A percentile compares a stretch with the other conserved stretches of the same genome.
Conservation (phyloP, 2,113 vertebrate species). For the Axis porcinus region DNA sequence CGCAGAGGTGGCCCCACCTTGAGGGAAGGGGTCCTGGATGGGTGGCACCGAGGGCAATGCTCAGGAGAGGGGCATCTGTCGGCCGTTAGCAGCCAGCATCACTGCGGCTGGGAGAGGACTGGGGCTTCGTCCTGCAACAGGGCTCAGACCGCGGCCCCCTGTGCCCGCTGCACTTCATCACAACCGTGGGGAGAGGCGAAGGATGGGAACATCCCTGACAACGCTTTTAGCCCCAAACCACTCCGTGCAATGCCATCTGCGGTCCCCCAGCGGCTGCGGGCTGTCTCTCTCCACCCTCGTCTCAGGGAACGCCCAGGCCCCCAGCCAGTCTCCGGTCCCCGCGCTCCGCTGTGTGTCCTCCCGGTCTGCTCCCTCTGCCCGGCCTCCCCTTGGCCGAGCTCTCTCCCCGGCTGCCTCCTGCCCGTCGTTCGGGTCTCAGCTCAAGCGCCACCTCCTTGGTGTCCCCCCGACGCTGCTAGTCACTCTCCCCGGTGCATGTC, state of each 20-base stretch:
- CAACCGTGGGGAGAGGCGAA: not conserved
- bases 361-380: not conserved
- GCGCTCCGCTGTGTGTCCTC: not conserved
- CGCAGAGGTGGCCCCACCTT: not conserved
- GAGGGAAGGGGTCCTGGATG: not conserved
- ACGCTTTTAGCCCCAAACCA: not conserved
- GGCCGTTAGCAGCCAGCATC: not conserved
- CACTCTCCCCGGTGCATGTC: rapidly evolving
- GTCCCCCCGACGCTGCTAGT: rapidly evolving
- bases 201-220: not conserved
- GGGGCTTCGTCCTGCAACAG: not conserved
- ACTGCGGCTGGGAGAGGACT: not conserved
- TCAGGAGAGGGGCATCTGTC: not conserved
- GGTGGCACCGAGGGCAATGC: not conserved
- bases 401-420: not conserved
- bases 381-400: not conserved
- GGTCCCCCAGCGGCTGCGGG: not conserved
- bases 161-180: not conserved
- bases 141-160: rapidly evolving
- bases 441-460: not conserved
- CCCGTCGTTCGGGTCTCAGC: not conserved
- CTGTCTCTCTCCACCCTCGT: not conserved
- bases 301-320: not conserved
- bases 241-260: not conserved
- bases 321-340: not conserved